Conservation (phyloP, 2,888 invertebrate genomes). For the Rhingia rostrata region DNA sequence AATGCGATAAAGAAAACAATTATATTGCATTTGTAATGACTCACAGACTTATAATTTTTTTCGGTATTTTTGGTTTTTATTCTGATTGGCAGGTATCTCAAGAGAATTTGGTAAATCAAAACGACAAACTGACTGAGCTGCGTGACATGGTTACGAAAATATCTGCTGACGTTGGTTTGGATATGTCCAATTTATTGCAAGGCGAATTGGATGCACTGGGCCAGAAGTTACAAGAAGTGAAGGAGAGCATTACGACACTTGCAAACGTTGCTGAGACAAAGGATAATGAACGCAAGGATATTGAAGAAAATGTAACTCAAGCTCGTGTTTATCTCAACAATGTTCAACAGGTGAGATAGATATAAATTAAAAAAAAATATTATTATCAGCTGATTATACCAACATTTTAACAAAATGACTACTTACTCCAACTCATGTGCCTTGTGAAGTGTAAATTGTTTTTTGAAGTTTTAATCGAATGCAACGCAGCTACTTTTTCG, state of each 20-base stretch:
- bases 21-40: constrained; percentile 30
- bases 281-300: constrained; percentile 84
- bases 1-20: background rate
- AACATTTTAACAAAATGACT: too few relatives aligned
- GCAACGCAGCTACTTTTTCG: too few relatives aligned
- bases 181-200: constrained; percentile 88
- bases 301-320: constrained; percentile 85
- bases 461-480: too few relatives aligned
- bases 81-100: constrained; percentile 86
- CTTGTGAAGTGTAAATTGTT: too few relatives aligned
- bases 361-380: background rate
- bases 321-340: constrained; percentile 87
- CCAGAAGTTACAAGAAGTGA: constrained; percentile 89
- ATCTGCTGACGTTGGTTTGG: constrained; percentile 90
- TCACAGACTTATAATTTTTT: constrained; percentile 11
- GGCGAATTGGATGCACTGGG: constrained; percentile 91
- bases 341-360: constrained; percentile 87
- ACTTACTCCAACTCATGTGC: too few relatives aligned
- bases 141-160: constrained; percentile 90
- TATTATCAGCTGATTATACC: too few relatives aligned
- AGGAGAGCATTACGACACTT: constrained; percentile 88
- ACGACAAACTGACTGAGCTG: constrained; percentile 87
- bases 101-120: constrained; percentile 88
- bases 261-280: constrained; percentile 91
- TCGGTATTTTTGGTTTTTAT: constrained; percentile 18